Conservation (phyloP, 2,888 invertebrate genomes). For the Drosophila kanekoi region DNA sequence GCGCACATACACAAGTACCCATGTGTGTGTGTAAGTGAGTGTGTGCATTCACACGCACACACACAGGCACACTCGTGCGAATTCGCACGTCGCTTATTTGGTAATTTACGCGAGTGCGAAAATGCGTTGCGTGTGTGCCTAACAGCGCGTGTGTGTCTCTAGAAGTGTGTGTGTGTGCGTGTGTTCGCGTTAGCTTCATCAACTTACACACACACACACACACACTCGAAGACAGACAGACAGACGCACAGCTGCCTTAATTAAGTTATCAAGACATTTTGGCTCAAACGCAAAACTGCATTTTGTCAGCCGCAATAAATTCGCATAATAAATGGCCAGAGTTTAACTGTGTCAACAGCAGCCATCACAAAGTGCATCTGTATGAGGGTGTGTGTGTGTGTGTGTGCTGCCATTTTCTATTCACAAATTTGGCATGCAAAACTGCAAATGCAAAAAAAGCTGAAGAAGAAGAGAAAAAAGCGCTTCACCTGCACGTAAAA, state of each 20-base stretch:
- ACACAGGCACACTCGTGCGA: conserved; percentile 48
- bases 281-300: conserved; percentile 43
- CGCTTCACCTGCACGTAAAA: conserved; percentile 60
- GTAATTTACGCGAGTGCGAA: conserved; percentile 78
- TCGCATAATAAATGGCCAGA: conserved; percentile 71
- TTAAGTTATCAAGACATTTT: conserved; percentile 70
- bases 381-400: conserved; percentile 11
- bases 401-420: conserved; percentile 18
- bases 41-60: conserved; percentile 1
- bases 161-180: background rate
- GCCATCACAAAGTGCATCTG: conserved; percentile 7
- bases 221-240: background rate
- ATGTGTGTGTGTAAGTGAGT: background rate
- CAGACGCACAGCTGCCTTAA: conserved; percentile 44
- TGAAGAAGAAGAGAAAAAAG: background rate
- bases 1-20: conserved; percentile 1
- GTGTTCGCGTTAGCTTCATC: conserved; percentile 44
- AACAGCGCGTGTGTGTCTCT: conserved; percentile 15
- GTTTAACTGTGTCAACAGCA: conserved; percentile 75
- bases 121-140: conserved; percentile 67
- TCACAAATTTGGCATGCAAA: conserved; percentile 50
- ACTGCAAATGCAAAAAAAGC: conserved; percentile 4
- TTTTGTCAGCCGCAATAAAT: conserved; percentile 62
- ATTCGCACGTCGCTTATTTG: conserved; percentile 78
- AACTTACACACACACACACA: conserved; percentile 35